A percentile compares a stretch with the other conserved stretches of the same genome.
Evolutionary conservation across 2,888 invertebrate species (phyloP).

Genomic region (Chydorus sphaericus): DNA sequence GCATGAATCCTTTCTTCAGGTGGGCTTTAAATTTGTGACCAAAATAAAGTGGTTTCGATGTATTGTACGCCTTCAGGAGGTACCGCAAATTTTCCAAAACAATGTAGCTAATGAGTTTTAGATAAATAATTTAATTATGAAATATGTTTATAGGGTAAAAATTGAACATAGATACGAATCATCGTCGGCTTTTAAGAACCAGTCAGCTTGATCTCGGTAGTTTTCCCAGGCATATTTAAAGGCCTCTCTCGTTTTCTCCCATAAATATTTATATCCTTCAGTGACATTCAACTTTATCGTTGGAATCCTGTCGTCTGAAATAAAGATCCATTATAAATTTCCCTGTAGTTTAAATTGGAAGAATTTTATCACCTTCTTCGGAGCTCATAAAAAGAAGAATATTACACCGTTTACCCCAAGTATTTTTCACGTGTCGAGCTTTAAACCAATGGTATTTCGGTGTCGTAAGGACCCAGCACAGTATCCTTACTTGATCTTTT

Average conservation of each 20-base stretch:
- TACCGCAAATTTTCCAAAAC: conserved; percentile 39
- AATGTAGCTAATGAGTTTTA: conserved; percentile 28
- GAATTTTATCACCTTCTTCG: conserved; percentile 18
- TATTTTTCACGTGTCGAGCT: conserved; percentile 35
- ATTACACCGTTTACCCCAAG: conserved; percentile 35
- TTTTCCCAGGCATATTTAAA: conserved; percentile 30
- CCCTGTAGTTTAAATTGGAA: neutral
- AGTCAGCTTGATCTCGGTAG: conserved; percentile 31
- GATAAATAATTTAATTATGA: neutral
- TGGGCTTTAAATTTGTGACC: conserved; percentile 33
- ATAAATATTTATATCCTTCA: conserved; percentile 37
- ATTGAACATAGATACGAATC: conserved; percentile 31
- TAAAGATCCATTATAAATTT: neutral
- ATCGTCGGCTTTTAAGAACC: conserved; percentile 43
- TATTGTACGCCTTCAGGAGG: conserved; percentile 28
- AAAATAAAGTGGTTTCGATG: conserved; percentile 30
- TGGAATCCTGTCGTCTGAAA: conserved; percentile 29
- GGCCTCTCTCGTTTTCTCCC: conserved; percentile 39
- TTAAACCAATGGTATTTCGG: conserved; percentile 35
- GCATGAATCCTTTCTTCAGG: conserved; percentile 28
- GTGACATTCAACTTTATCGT: conserved; percentile 31
- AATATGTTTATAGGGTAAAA: too few relatives aligned
- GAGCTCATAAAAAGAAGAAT: conserved; percentile 26
- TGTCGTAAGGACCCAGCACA: conserved; percentile 41
- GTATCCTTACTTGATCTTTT: conserved; percentile 31